Conservation (phyloP, 23 tunicate species). For the Diplosoma virens region DNA sequence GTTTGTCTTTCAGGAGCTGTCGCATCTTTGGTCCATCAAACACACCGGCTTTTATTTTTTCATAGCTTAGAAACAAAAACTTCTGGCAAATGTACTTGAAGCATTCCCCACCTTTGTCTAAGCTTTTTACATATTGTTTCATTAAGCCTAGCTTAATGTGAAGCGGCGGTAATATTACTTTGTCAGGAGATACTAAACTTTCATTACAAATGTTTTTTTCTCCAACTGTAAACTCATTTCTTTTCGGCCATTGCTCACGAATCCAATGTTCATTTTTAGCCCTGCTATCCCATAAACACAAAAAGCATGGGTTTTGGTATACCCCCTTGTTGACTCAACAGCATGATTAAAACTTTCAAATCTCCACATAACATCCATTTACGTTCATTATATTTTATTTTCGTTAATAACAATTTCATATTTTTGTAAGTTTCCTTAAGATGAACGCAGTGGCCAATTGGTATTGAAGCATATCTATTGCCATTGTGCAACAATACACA, state of each 20-base stretch:
- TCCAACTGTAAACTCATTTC: not conserved
- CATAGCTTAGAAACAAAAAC: not conserved
- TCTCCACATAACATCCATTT: too few species aligned
- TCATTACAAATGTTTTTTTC: not conserved
- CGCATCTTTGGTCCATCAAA: slow-evolving; percentile 1
- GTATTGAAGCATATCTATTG: too few species aligned
- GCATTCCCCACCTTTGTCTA: not conserved
- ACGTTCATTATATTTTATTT: too few species aligned
- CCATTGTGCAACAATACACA: too few species aligned
- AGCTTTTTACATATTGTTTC: not conserved
- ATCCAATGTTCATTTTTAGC: not conserved
- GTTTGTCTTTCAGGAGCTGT: not conserved
- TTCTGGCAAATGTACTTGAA: not conserved
- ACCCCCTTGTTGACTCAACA: too few species aligned
- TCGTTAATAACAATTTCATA: too few species aligned
- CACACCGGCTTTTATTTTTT: not conserved
- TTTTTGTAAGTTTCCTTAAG: too few species aligned
- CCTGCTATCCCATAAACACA: slow-evolving; percentile 2
- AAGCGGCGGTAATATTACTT: not conserved
- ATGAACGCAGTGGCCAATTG: too few species aligned
- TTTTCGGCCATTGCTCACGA: not conserved
- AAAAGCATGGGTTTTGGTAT: too few species aligned
- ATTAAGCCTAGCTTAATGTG: slow-evolving; percentile 5
- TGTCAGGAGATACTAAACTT: not conserved
- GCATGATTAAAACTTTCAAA: too few species aligned